phyloP scores from a whole-genome alignment of 2,113 vertebrate species.

The Polyodon spathula region DNA sequence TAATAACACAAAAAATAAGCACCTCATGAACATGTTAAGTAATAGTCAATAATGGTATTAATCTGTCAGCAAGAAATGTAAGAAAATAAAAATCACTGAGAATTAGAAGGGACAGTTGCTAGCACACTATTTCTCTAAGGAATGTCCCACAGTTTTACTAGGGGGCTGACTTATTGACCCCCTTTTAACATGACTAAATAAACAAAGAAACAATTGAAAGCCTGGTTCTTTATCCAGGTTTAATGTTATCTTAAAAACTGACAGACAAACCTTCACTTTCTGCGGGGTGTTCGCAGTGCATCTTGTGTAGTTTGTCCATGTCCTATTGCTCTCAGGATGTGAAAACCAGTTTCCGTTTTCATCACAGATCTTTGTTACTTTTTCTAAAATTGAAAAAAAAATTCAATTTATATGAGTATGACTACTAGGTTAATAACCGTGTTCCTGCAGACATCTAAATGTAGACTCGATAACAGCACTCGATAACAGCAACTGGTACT shows the following conservation, averaged over 20 bases:
- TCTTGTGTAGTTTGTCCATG: conserved; percentile 88
- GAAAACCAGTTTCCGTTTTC: conserved; percentile 80
- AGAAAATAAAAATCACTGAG: too few relatives aligned
- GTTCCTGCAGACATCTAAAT: too few relatives aligned
- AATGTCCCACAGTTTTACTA: too few relatives aligned
- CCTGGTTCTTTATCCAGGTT: too few relatives aligned
- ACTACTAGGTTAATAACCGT: background rate
- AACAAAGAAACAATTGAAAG: too few relatives aligned
- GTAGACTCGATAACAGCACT: too few relatives aligned
- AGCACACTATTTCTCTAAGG: too few relatives aligned
- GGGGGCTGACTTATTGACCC: too few relatives aligned
- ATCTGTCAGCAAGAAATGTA: too few relatives aligned
- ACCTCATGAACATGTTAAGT: background rate
- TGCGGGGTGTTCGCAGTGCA: conserved; percentile 71
- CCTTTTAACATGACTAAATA: too few relatives aligned
- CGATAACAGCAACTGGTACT: too few relatives aligned
- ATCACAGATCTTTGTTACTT: conserved; percentile 85
- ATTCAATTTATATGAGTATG: background rate
- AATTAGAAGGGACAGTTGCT: too few relatives aligned
- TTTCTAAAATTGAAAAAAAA: conserved; percentile 58
- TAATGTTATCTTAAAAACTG: background rate
- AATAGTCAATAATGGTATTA: background rate
- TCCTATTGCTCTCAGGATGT: conserved; percentile 86
- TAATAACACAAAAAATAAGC: conserved; percentile 20
- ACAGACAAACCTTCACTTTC: conserved; percentile 67